Evolutionary conservation across 2,797 vertebrate species (phyloP), one percentile per base, ranked within the genome.

Genomic region (Mormyrops boulengeri): DNA sequence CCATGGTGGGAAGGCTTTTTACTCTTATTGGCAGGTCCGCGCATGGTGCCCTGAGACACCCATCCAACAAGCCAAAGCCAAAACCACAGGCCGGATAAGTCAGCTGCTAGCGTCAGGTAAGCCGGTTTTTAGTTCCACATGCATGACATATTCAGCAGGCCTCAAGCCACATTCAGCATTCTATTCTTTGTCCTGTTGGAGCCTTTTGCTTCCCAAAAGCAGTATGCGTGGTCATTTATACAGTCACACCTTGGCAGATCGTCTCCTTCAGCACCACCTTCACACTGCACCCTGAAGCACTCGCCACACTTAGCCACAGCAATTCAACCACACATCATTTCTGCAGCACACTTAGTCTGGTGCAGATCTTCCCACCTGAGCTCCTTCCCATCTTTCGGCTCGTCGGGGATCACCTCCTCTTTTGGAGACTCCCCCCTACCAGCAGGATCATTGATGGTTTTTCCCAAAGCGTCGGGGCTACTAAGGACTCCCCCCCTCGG

Each of bases 21-120:
- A 69, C 47, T 73, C 12, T 30, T 47, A 17, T 49, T 30, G 12
- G 30, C 17, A 17, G 47, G 49, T 4, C 49, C 44, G 34, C 17
- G 30, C 14, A 73, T 22, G 9, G 47, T 41, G 50, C 47, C 57
- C 14, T 69, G 49, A 77, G 89, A 89, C 88, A 49, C 89, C 26
- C 44, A 88, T 73, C 80, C 84, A 89, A 30, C 89, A 89, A 53
- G 30, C 84, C 57, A 87, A 87, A 87, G 14, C 44, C 47, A 86
- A 38, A 52, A 17, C 62, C 62, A 9, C 44, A 69, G 44, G 82
- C 47, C 50, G n/a, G 26, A 17, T 53, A 89, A 44, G 38, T 12
- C 44, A 49, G 9, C 77, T 49, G 77, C 77, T 84, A 47, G 77
- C 44, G 22, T 47, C 44, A 44, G 38, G 77, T 44, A 49, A 84